Percentiles rank a stretch among this genome's conserved stretches.
These are phyloP conservation scores for Hafferia zeledoni DNA, from an alignment of 2,797 vertebrate species.

Conservation along the genomic window DNA sequence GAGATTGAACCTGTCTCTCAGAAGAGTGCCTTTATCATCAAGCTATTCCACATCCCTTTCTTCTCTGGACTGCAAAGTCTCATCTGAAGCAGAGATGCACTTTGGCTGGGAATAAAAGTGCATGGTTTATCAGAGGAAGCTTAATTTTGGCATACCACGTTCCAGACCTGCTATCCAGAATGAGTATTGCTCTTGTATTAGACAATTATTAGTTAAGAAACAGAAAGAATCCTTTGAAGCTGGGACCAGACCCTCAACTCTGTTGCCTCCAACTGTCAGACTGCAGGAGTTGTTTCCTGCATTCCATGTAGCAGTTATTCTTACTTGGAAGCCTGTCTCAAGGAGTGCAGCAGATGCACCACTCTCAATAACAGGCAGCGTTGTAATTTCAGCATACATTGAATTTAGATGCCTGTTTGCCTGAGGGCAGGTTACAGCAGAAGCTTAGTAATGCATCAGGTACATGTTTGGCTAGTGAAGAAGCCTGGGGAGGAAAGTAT, in stretches of 20 bases:
- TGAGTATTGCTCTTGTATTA: neutral
- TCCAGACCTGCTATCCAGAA: neutral
- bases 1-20: neutral
- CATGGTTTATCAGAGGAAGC: neutral
- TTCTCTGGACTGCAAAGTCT: neutral
- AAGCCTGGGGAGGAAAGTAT: neutral
- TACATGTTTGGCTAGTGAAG: neutral
- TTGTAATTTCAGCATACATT: neutral
- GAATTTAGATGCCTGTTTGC: neutral
- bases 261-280: neutral
- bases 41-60: neutral
- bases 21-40: neutral
- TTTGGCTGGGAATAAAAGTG: neutral
- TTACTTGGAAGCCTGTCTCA: neutral
- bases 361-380: neutral
- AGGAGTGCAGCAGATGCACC: neutral
- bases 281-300: neutral
- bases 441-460: neutral
- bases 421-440: neutral
- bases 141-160: neutral
- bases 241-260: neutral
- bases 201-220: neutral
- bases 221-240: neutral
- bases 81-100: neutral
- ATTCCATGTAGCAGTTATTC: neutral